Conservation (phyloP, 2,888 invertebrate species). For the Cetonia aurata region DNA sequence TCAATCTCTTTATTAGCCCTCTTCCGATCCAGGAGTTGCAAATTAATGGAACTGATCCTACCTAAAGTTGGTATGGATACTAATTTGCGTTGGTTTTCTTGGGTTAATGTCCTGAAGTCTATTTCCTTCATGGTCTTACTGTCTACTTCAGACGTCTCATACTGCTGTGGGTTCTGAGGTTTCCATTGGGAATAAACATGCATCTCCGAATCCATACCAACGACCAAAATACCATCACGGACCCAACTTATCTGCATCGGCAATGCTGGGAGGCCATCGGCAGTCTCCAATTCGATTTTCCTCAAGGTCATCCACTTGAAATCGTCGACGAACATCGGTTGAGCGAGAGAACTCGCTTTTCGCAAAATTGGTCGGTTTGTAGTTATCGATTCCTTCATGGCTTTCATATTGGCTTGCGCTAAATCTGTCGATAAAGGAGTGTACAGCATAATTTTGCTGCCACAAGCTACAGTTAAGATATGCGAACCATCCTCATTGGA, state of each 20-base stretch:
- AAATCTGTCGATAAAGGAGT: slow-evolving; percentile 95
- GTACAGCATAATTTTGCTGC: slow-evolving; percentile 91
- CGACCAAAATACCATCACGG: slow-evolving; percentile 95
- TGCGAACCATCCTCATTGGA: slow-evolving; percentile 99
- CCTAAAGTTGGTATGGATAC: slow-evolving; percentile 85
- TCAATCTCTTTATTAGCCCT: slow-evolving; percentile 66
- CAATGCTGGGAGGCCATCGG: slow-evolving; percentile 94
- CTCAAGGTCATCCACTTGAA: slow-evolving; percentile 97
- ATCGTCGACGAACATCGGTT: slow-evolving; percentile 90
- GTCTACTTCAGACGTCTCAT: slow-evolving; percentile 73
- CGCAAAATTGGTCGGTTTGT: slow-evolving; percentile 87
- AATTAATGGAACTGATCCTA: slow-evolving; percentile 86
- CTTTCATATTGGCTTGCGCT: slow-evolving; percentile 92
- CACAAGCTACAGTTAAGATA: slow-evolving; percentile 95
- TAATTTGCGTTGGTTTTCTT: slow-evolving; percentile 74
- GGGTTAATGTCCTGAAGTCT: slow-evolving; percentile 76
- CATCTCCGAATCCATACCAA: slow-evolving; percentile 99
- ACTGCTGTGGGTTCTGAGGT: slow-evolving; percentile 70
- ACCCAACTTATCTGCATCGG: slow-evolving; percentile 99
- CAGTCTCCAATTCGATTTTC: slow-evolving; percentile 90
- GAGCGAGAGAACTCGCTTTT: slow-evolving; percentile 92
- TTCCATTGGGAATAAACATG: slow-evolving; percentile 99
- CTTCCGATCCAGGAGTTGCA: slow-evolving; percentile 82
- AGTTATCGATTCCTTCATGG: slow-evolving; percentile 78
- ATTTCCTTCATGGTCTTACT: slow-evolving; percentile 77